Evolutionary conservation across 1,140 invertebrate species (phyloP).

Genomic region (Rhopalosiphum padi): DNA sequence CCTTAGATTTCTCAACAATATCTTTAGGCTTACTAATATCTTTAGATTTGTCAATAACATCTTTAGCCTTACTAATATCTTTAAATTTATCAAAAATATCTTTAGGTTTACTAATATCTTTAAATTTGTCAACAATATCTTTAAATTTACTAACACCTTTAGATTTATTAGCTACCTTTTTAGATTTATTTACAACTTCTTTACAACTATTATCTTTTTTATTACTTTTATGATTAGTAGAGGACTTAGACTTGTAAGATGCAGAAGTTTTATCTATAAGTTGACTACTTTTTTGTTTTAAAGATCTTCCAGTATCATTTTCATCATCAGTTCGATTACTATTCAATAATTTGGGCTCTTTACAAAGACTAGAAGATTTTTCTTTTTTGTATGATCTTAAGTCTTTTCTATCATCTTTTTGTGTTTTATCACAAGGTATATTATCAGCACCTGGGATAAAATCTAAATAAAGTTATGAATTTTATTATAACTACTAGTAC

Average conservation of each 20-base stretch:
- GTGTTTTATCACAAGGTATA: neutral
- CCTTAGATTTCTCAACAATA: neutral
- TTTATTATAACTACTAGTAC: neutral
- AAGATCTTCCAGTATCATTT: conserved; percentile 39
- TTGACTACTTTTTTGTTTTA: conserved; percentile 24
- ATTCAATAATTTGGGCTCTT: conserved; percentile 33
- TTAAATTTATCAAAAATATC: conserved; percentile 22
- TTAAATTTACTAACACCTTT: neutral
- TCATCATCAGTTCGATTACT: conserved; percentile 37
- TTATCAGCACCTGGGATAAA: neutral
- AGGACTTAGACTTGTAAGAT: conserved; percentile 36
- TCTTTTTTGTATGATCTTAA: conserved; percentile 38
- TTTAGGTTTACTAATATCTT: neutral
- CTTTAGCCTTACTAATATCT: neutral
- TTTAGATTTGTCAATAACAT: neutral
- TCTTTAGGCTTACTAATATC: neutral
- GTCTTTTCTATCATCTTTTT: conserved; percentile 37
- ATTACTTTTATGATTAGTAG: conserved; percentile 42
- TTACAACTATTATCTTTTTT: conserved; percentile 48
- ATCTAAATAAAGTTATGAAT: conserved; percentile 18
- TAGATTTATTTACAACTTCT: conserved; percentile 8
- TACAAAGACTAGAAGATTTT: conserved; percentile 43
- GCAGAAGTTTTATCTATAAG: conserved; percentile 45
- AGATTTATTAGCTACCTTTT: neutral
- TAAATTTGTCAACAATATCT: neutral